Conservation (phyloP, 2,797 vertebrate species). For the Chromobotia macracanthus region DNA sequence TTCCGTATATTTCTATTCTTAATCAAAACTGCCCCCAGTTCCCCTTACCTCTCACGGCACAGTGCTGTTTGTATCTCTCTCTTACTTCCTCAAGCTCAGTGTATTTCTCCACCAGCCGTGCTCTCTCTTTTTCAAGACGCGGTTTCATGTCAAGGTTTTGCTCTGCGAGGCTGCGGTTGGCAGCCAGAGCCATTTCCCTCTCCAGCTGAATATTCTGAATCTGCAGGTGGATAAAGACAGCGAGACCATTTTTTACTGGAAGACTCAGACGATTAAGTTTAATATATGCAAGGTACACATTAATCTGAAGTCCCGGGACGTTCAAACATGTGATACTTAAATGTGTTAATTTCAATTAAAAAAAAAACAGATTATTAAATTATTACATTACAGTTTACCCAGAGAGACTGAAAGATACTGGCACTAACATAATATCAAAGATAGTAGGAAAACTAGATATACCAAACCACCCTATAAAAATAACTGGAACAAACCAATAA, state of each 20-base stretch:
- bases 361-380: too few species aligned
- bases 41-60: conserved; percentile 81
- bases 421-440: not conserved
- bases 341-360: too few species aligned
- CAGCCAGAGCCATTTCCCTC: conserved; percentile 90
- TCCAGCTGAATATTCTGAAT: conserved; percentile 94
- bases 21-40: too few species aligned
- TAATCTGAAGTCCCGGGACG: too few species aligned
- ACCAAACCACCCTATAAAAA: not conserved
- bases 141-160: conserved; percentile 88
- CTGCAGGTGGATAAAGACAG: conserved; percentile 63
- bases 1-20: too few species aligned
- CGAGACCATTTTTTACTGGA: not conserved
- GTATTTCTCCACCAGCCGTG: conserved; percentile 82
- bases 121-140: conserved; percentile 81
- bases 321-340: too few species aligned
- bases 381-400: too few species aligned
- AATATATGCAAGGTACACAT: too few species aligned
- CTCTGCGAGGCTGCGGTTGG: conserved; percentile 92
- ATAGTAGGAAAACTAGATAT: not conserved
- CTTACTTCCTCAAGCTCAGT: conserved; percentile 82
- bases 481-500: not conserved
- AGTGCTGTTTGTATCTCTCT: conserved; percentile 83
- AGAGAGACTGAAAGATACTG: too few species aligned
- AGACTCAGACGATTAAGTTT: too few species aligned